Evolutionary conservation across 1,140 invertebrate genomes (phyloP), one percentile per base, ranked within the genome.

Genomic region (Heliconius himera): DNA sequence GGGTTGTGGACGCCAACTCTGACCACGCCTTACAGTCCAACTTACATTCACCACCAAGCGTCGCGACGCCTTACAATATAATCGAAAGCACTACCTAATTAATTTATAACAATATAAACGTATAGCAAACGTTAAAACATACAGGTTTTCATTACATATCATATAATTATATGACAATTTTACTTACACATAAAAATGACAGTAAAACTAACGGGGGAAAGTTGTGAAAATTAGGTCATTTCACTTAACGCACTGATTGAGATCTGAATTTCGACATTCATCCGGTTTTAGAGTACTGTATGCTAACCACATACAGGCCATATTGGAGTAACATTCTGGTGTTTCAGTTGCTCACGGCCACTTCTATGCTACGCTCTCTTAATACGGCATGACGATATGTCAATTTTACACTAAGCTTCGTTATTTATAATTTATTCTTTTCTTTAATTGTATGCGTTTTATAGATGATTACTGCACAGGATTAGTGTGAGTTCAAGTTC

Each of bases 331-430:
- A 38, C 29, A 20, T 66, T 66, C 60, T 66, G 16, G 13, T 8
- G 22, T 66, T 29, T 76, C 38, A 74, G 29, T 75, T 29, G 60
- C 46, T 75, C 78, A 75, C 74, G 78, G 73, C 60, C 71, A 75
- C 75, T 75, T 75, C 60, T 76, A 72, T 75, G 56, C 75, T 73
- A 80, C 79, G 79, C 79, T 80, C 79, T 80, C 74, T 77, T 80
- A 80, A 80, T 70, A 56, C 73, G 73, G 29, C 51, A 33, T 75
- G 54, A 73, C 72, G 29, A 74, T 33, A 74, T 74, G 26, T 66
- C 60, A 66, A 66, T 29, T 29, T 66, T 22, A 66, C 22, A 66
- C 22, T 66, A 29, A 29, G 26, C 8, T 66, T 66, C 26, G 4
- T 18, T 29, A 66, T 29, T 26, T 66, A 13, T 29, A 66, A 66